Base-by-base conservation (phyloP, 2,797 vertebrate genomes). In the Triplophysa bombifrons region DNA sequence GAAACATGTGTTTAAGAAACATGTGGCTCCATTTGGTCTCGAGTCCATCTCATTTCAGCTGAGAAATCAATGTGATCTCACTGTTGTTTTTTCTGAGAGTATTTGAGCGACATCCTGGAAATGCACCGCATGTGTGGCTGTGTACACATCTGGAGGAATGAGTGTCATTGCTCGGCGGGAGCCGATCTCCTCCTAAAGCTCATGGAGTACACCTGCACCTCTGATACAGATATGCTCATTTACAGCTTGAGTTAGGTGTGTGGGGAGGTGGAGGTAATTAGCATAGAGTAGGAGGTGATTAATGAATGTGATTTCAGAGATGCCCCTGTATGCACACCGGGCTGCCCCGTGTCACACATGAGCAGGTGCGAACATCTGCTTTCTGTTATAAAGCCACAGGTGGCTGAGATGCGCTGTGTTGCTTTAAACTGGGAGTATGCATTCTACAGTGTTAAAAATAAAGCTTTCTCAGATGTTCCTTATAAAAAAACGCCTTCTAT, bases 201-300 rank as follows among this genome's bases (percentile, higher is more conserved):
- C 25, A 2, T 60, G 2, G 3, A 19, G 60, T 34, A 34, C 60
- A 63, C 25, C 60, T 63, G 56, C 22, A 60, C 22, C 56, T 14
- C 56, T 60, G 22, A 25, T 60, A 27, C 56, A 60, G 56, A 25
- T 19, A 22, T 25, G 22, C 30, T 63, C 60, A 63, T 63, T 63
- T 63, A 34, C 60, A 63, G 60, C 60, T 63, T 34, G 14, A 2
- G 56, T 22, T 60, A 60, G 17, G 30, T 34, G 27, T 19, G 14
- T 19, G 60, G 25, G 58, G 58, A 20, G 58, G 22, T 27, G 63
- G 2, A 22, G n/a, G 34, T 67, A 67, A 67, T 67, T 67, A 67
- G 38, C 65, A 67, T 46, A 19, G 60, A 34, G 27, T 63, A 67
- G 65, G 65, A 67, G 65, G 65, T 67, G 65, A 67, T 67, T 67